These are phyloP conservation scores for Eurytemora carolleeae DNA, from an alignment of 1,140 invertebrate genomes.

Conservation along the genomic window DNA sequence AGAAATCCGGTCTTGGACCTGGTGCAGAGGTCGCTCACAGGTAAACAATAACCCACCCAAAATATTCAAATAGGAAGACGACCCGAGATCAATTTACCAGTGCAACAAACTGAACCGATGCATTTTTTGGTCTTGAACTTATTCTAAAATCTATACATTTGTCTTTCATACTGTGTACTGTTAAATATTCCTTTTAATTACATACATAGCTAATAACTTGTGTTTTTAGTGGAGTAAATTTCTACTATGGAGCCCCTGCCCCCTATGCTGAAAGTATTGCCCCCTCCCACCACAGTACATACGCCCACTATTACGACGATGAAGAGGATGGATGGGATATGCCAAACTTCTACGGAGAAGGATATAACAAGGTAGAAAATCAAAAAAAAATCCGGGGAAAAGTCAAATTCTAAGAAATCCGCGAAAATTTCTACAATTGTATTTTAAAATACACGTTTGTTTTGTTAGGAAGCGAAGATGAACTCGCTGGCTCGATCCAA, in stretches of 20 bases:
- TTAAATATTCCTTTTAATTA: no score
- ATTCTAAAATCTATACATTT: no score
- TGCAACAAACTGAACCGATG: no score
- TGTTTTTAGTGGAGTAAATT: slow-evolving; percentile 58
- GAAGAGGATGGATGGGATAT: slow-evolving; percentile 92
- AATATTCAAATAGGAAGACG: no score
- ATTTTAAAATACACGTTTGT: neutral
- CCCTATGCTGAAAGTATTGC: slow-evolving; percentile 85
- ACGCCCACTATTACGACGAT: slow-evolving; percentile 83
- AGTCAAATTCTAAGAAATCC: neutral
- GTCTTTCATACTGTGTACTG: no score
- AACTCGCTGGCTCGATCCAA: slow-evolving; percentile 53
- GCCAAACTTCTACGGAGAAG: slow-evolving; percentile 92
- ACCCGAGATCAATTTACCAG: no score
- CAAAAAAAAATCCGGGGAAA: neutral
- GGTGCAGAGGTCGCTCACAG: neutral
- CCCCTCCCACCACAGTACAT: slow-evolving; percentile 80
- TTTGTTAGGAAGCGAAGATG: neutral
- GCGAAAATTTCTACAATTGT: neutral
- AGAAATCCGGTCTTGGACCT: neutral
- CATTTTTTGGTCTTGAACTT: no score
- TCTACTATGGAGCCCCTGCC: slow-evolving; percentile 76
- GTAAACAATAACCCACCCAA: no score
- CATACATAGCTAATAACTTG: no score
- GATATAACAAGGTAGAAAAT: slow-evolving; percentile 64